Base-by-base conservation (phyloP, 1,140 invertebrate species). In the Drosophila lini region DNA sequence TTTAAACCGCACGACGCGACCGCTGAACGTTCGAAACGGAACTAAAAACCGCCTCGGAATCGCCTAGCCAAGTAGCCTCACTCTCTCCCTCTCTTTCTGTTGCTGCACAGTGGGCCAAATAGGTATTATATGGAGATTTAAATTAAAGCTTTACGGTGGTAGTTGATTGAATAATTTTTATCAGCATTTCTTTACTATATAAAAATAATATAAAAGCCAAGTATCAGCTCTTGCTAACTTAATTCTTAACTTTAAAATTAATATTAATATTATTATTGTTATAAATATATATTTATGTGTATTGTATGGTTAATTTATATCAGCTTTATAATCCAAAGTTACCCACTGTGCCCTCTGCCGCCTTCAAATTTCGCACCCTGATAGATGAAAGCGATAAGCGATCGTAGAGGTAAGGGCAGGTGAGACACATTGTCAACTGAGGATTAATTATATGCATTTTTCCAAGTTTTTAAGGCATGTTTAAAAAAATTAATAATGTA, bases 1-100 rank as follows among this genome's bases (percentile, higher is more conserved):
- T 34, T 58, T 61, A 40, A 64, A 40, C 53, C 69, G 73, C 32
- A 55, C 53, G 38, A 36, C 45, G 40, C 52, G 69, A 62, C 57
- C 50, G 70, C 69, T 62, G 44, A 63, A 64, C 59, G 73, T 74
- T 74, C 41, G 52, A 59, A 74, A 64, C 63, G 52, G 34, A 75
- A 74, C 71, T 74, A 38, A 74, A 74, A 74, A 74, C 22, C 69
- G 68, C 69, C 34, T 36, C 28, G 31, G 13, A 74, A 62, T 50
- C 52, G 44, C 41, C 48, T 34, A 22, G 15, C 41, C 56, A 68
- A 50, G 64, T 61, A 25, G 62, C 44, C 60, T 52, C 62, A 15
- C 31, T 22, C 58, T 45, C 15, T 47, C 41, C 38, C 16, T 48
- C 15, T 41, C 60, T 53, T 16, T 42, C 44, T 36, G 9, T 3